Evolutionary conservation across 1,140 invertebrate species (phyloP), one percentile per base, ranked within the genome.

Genomic region (Cherax destructor): DNA sequence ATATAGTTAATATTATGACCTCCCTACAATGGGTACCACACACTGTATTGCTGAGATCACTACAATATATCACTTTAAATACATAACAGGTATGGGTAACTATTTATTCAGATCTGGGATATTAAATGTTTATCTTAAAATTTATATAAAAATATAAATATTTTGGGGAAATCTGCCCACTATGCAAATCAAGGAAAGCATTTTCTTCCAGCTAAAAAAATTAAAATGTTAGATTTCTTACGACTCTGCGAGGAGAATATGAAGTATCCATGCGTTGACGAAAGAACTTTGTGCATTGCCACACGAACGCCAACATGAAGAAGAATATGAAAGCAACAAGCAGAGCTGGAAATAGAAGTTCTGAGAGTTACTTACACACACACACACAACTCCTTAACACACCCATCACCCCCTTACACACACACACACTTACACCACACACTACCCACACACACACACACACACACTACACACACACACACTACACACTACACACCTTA

Each of bases 211-310:
- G 16, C 5, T 18, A 21, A 21, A 65, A 18, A 65, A 56, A 24
- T 3, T n/a, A 65, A 41, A 41, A n/a, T 16, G 11, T 11, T 4
- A 86, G 10, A 86, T 16, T 6, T 21, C 59, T 86, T 86, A 86
- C 52, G 13, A 47, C 41, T 50, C 16, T 18, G 24, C 3, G 18
- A 30, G 81, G 1, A n/a, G 50, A 76, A 6, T 18, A 24, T 2
- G 94, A 93, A 74, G 92, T 94, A 93, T 94, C 95, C 93, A 93
- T 95, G 94, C 92, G 94, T 65, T 91, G 93, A 80, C 69, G 59
- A 13, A 94, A 52, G 3, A 92, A 56, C 9, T 92, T 74, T 49
- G 94, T 94, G n/a, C 94, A 92, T 11, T 94, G 86, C 92, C 94
- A 93, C 9, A 95, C 93, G 11, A 94, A 93, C 4, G 94, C 72